phyloP scores from a whole-genome alignment of 2,888 invertebrate genomes.

The Vandiemenella viatica region DNA sequence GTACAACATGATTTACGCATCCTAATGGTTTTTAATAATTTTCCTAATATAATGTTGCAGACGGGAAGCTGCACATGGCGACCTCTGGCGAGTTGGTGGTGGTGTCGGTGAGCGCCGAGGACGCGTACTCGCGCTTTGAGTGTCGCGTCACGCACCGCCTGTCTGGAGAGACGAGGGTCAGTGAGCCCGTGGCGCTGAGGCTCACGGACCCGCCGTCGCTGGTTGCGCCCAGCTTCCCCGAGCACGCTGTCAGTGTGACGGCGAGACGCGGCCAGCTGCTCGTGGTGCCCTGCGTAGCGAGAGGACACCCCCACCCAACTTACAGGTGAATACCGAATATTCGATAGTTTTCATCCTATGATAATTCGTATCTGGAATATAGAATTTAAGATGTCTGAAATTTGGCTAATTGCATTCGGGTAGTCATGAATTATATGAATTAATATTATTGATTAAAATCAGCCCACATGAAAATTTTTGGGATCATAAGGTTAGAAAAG shows the following conservation, averaged over 20 bases:
- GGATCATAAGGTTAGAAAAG: too few species aligned
- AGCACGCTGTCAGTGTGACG: conserved; percentile 13
- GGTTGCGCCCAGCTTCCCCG: conserved; percentile 11
- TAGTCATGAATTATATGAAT: too few species aligned
- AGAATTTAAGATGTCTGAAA: too few species aligned
- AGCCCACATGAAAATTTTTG: too few species aligned
- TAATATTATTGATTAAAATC: too few species aligned
- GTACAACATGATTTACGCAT: too few species aligned
- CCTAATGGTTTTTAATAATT: too few species aligned
- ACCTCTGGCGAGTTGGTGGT: conserved; percentile 21
- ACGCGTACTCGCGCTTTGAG: conserved; percentile 20
- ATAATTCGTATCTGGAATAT: too few species aligned
- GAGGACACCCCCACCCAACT: conserved; percentile 14
- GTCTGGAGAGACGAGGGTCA: conserved; percentile 21
- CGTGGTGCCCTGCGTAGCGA: conserved; percentile 15
- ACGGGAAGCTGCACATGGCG: conserved; percentile 22
- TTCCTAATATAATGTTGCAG: too few species aligned
- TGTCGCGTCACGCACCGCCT: conserved; percentile 21
- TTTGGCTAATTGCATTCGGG: too few species aligned
- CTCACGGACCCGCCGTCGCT: conserved; percentile 14
- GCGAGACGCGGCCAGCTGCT: conserved; percentile 16
- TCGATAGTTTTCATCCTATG: too few species aligned
- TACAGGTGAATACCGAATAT: conserved; percentile 15
- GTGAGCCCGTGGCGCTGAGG: conserved; percentile 8
- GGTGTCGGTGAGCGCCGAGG: conserved; percentile 19